Conservation (phyloP, 2,888 invertebrate species). For the Eueremaeus valkanovi region DNA sequence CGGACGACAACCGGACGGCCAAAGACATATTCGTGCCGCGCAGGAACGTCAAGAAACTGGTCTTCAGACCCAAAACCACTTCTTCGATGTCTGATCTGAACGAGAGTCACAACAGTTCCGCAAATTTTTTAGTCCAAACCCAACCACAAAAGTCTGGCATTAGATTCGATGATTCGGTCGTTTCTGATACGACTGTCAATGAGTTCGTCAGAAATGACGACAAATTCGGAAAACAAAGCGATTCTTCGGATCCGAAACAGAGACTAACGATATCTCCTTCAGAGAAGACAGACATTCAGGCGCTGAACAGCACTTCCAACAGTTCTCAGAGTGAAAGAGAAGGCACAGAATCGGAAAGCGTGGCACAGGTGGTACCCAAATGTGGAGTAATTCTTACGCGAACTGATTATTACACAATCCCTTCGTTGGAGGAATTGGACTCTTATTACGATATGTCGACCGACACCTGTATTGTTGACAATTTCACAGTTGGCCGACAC, state of each 20-base stretch:
- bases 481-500: slow-evolving; percentile 79
- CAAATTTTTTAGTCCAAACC: not conserved
- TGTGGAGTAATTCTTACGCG: slow-evolving; percentile 59
- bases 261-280: not conserved
- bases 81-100: slow-evolving; percentile 1
- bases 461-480: slow-evolving; percentile 74
- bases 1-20: slow-evolving; percentile 67
- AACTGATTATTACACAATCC: slow-evolving; percentile 86
- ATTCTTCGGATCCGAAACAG: not conserved
- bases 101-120: not conserved
- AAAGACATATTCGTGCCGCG: slow-evolving; percentile 56
- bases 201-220: not conserved
- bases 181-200: slow-evolving; percentile 12
- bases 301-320: not conserved
- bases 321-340: not conserved
- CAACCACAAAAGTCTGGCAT: not conserved
- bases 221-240: not conserved
- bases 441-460: slow-evolving; percentile 65
- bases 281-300: not conserved
- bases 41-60: slow-evolving; percentile 65
- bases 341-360: not conserved
- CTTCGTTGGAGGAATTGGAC: slow-evolving; percentile 73
- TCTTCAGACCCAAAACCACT: slow-evolving; percentile 60
- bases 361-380: slow-evolving; percentile 37
- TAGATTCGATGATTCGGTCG: slow-evolving; percentile 3